phyloP scores from a whole-genome alignment of 2,113 vertebrate species.

The Taxidea taxus region DNA sequence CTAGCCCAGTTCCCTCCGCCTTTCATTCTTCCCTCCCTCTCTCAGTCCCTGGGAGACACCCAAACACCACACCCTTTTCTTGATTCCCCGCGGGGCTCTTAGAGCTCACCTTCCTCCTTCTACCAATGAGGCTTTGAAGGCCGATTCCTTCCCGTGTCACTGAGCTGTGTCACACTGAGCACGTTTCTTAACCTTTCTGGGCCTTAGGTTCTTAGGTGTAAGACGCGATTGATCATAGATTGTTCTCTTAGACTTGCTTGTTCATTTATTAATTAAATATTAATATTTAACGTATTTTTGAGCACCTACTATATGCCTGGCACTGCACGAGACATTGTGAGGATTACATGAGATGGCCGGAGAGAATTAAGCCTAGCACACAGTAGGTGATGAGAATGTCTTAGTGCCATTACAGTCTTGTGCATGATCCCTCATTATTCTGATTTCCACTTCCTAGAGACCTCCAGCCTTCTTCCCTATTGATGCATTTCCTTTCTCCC shows the following conservation, averaged over 20 bases:
- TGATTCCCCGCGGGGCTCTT: neutral
- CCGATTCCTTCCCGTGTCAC: neutral
- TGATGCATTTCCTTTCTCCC: neutral
- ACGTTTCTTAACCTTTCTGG: neutral
- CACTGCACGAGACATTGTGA: neutral
- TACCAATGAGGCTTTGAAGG: neutral
- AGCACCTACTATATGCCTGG: neutral
- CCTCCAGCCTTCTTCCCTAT: neutral
- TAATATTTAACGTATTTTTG: conserved; percentile 9
- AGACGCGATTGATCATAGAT: neutral
- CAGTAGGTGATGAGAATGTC: neutral
- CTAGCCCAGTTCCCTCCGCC: neutral
- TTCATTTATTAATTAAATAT: neutral
- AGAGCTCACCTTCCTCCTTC: neutral
- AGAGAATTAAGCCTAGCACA: neutral
- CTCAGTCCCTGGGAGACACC: neutral
- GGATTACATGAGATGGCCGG: neutral
- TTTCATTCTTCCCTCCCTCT: neutral
- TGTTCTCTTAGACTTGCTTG: neutral
- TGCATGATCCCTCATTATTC: neutral
- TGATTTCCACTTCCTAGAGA: neutral
- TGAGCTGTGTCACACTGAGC: neutral
- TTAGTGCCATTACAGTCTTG: neutral
- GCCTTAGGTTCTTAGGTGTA: neutral
- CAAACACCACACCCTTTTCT: conserved; percentile 49